Conservation (phyloP, 2,797 vertebrate species). For the Lindbergichthys nudifrons region DNA sequence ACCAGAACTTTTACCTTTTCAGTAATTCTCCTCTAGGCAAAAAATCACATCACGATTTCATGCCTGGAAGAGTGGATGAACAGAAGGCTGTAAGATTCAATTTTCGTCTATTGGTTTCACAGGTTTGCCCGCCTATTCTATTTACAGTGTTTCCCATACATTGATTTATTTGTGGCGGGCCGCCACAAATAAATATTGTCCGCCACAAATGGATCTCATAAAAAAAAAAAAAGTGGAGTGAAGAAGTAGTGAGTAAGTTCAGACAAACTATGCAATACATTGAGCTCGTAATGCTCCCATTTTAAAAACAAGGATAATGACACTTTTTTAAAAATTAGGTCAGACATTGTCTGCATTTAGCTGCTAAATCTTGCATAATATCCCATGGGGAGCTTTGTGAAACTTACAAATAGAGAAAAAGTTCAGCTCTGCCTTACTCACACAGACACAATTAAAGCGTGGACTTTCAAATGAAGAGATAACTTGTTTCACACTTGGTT, state of each 20-base stretch:
- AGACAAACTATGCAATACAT: constrained; percentile 1
- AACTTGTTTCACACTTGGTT: not conserved
- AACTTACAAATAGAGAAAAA: not conserved
- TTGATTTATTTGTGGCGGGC: too few relatives aligned
- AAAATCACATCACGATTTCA: constrained; percentile 20
- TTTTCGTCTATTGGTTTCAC: not conserved
- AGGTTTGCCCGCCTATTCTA: not conserved
- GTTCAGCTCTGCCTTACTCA: not conserved
- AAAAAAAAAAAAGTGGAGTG: too few relatives aligned
- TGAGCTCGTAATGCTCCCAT: constrained; percentile 11
- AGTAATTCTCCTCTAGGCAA: not conserved
- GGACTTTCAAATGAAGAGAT: not conserved
- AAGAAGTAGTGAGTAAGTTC: not conserved
- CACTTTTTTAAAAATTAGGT: constrained; percentile 17
- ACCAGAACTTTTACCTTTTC: not conserved
- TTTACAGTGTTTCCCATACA: too few relatives aligned
- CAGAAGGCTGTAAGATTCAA: not conserved
- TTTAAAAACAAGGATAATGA: constrained; percentile 14
- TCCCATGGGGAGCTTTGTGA: constrained; percentile 24
- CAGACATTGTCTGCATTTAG: constrained; percentile 2
- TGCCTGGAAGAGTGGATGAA: not conserved
- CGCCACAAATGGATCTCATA: too few relatives aligned
- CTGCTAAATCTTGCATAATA: not conserved
- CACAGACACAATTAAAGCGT: not conserved
- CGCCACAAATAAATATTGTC: too few relatives aligned